Base-by-base conservation (phyloP, 2,797 vertebrate genomes). In the Karalla daura region DNA sequence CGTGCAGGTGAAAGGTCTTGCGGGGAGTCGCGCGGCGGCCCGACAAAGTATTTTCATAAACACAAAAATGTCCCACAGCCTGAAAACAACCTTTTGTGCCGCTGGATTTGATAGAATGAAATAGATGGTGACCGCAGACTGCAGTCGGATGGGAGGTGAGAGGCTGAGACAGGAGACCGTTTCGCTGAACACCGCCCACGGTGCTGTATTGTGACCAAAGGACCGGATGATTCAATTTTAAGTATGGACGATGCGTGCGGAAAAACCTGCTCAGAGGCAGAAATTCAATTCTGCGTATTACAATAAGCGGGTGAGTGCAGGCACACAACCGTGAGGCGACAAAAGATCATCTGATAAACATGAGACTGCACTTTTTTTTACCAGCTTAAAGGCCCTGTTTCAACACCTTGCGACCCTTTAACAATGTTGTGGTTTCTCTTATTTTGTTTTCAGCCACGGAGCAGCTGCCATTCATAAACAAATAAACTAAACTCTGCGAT, bases 21-120 rank as follows among this genome's bases (percentile, higher is more conserved):
- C 33, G 25, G 33, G 20, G 47, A 47, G 40, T 24, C 44, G 18
- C 25, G 56, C 23, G 61, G 45, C 50, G 43, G 51, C 50, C 12
- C 43, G 33, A 7, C 27, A 15, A 25, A 50, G 60, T 63, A 27
- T 65, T 74, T 69, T 37, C 54, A 64, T n/a, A 49, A 78, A 49
- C 52, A 72, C n/a, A 68, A 49, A 72, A 5, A n/a, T 13, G 15
- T 44, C 51, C 46, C n/a, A 1, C 17, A 54, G 52, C 27, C 28
- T 30, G 2, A 30, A 30, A 28, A 30, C 28, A 30, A 7, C 28
- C n/a, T 30, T 30, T 30, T 30, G n/a, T n/a, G n/a, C n/a, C n/a
- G n/a, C n/a, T n/a, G n/a, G n/a, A n/a, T n/a, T n/a, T n/a, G n/a
- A n/a, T n/a, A n/a, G n/a, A n/a, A n/a, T n/a, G n/a, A n/a, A n/a